These are phyloP conservation scores for Parazoanthus swiftii DNA, from an alignment of 92 coral and sea anemone genomes.

Conservation along the genomic window DNA sequence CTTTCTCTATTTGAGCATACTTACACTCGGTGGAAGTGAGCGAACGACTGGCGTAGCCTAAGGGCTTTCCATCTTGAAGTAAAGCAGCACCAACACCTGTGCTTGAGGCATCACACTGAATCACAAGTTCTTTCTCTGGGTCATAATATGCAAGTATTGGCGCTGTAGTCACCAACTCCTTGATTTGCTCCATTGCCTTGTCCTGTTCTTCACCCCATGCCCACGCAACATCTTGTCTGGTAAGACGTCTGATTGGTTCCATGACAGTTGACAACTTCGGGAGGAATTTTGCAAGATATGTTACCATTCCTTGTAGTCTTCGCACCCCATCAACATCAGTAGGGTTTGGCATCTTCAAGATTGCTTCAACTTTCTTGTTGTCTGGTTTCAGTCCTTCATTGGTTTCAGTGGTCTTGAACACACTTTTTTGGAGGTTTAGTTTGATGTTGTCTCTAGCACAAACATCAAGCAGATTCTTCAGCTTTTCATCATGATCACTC, in stretches of 20 bases:
- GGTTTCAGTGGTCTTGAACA: slow-evolving; percentile 37
- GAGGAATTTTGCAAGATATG: slow-evolving; percentile 28
- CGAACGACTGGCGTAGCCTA: neutral
- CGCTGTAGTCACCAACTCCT: neutral
- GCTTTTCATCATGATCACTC: slow-evolving; percentile 35
- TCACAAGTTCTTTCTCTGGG: slow-evolving; percentile 19
- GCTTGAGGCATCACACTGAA: slow-evolving; percentile 32
- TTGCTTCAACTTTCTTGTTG: slow-evolving; percentile 42
- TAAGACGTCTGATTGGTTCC: neutral
- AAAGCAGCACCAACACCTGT: slow-evolving; percentile 30
- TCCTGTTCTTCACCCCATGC: slow-evolving; percentile 14
- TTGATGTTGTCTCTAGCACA: slow-evolving; percentile 37
- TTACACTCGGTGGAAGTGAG: slow-evolving; percentile 5
- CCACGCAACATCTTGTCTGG: slow-evolving; percentile 13
- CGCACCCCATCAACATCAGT: neutral
- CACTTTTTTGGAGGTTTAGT: slow-evolving; percentile 28
- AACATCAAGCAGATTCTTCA: slow-evolving; percentile 32
- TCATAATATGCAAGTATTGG: slow-evolving; percentile 13
- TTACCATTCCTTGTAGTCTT: slow-evolving; percentile 24
- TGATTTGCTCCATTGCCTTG: slow-evolving; percentile 15
- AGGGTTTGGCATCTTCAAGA: slow-evolving; percentile 25
- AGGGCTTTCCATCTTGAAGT: slow-evolving; percentile 28
- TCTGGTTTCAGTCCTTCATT: slow-evolving; percentile 34
- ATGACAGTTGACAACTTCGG: slow-evolving; percentile 24
- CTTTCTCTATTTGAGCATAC: slow-evolving; percentile 36